A percentile compares a stretch with the other conserved stretches of the same genome.
These are phyloP conservation scores for Tenthredo mesomela DNA, from an alignment of 2,888 invertebrate species.

Conservation along the genomic window DNA sequence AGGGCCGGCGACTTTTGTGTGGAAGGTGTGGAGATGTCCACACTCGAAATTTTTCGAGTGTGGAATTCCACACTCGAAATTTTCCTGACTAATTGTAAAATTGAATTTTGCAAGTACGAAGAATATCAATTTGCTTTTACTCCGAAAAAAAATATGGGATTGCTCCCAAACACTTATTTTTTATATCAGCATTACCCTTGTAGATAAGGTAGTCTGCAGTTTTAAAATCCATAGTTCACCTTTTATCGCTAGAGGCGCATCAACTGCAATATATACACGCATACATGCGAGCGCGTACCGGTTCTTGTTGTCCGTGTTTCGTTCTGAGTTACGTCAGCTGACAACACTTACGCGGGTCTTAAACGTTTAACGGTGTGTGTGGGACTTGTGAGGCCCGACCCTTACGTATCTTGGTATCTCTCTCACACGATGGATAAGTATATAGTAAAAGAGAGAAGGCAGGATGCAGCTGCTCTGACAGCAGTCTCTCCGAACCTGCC, in stretches of 20 bases:
- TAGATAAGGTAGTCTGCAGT: constrained; percentile 23
- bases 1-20: constrained; percentile 37
- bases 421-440: constrained; percentile 26
- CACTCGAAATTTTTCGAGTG: not conserved
- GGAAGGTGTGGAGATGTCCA: constrained; percentile 42
- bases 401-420: not conserved
- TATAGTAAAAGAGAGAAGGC: constrained; percentile 17
- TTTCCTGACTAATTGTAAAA: constrained; percentile 8
- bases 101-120: constrained; percentile 2
- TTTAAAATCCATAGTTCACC: constrained; percentile 1
- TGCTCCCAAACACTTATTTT: not conserved
- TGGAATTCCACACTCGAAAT: constrained; percentile 39
- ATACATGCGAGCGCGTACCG: not conserved
- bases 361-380: constrained; percentile 25
- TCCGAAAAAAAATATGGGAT: constrained; percentile 29
- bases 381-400: constrained; percentile 12
- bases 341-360: not conserved
- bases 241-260: constrained; percentile 24
- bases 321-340: constrained; percentile 26
- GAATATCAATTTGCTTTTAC: constrained; percentile 33
- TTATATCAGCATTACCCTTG: constrained; percentile 18
- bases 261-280: not conserved
- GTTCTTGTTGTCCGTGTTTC: constrained; percentile 9
- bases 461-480: constrained; percentile 12
- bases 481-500: constrained; percentile 4